Conservation (phyloP, 2,797 vertebrate species). For the Clarias fuscus region DNA sequence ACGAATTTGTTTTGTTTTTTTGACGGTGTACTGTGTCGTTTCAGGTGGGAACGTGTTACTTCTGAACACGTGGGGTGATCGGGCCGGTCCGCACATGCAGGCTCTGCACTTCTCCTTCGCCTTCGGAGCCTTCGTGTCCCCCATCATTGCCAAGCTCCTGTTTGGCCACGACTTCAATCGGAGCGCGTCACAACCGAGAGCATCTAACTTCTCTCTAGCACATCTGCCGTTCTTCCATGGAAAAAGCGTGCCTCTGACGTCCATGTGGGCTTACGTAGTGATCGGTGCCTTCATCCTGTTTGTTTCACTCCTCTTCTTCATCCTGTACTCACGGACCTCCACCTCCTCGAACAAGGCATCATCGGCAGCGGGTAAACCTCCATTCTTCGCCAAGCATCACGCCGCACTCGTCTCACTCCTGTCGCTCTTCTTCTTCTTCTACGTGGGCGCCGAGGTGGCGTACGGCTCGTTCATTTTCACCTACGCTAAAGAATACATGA, state of each 20-base stretch:
- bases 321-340: slow-evolving; percentile 70
- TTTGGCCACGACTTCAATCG: slow-evolving; percentile 58
- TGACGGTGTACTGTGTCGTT: not conserved
- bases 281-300: slow-evolving; percentile 81
- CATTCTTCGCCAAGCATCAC: slow-evolving; percentile 79
- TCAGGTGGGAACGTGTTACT: slow-evolving; percentile 89
- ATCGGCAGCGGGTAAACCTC: slow-evolving; percentile 53
- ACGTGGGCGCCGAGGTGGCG: slow-evolving; percentile 89
- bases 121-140: slow-evolving; percentile 84
- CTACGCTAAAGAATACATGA: slow-evolving; percentile 74
- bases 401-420: slow-evolving; percentile 77
- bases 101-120: slow-evolving; percentile 97
- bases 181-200: not conserved
- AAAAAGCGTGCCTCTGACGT: slow-evolving; percentile 52
- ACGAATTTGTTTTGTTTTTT: not conserved
- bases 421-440: slow-evolving; percentile 88
- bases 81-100: slow-evolving; percentile 88
- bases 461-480: slow-evolving; percentile 91
- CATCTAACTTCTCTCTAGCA: not conserved
- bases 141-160: slow-evolving; percentile 86
- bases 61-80: slow-evolving; percentile 82
- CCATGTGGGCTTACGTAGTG: slow-evolving; percentile 84
- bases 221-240: slow-evolving; percentile 27
- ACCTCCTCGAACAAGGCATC: slow-evolving; percentile 60
- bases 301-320: slow-evolving; percentile 76